Percentiles rank a stretch among this genome's conserved stretches.
Conservation (phyloP, 2,888 invertebrate genomes). For the Meiosimyza platycephala region DNA sequence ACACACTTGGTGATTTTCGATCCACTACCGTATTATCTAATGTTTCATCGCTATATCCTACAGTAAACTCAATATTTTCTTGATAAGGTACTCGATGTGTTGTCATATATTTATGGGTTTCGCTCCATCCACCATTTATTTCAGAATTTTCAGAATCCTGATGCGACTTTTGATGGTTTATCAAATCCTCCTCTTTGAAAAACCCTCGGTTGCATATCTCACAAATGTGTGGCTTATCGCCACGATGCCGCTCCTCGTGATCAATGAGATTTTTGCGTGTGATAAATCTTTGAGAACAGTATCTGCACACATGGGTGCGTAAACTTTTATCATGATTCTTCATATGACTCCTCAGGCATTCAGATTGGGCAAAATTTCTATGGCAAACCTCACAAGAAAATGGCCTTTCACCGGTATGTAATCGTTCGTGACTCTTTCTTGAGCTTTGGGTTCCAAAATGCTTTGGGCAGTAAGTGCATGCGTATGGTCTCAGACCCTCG, state of each 20-base stretch:
- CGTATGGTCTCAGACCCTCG: conserved; percentile 58
- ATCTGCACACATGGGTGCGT: conserved; percentile 50
- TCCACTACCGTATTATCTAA: too few species aligned
- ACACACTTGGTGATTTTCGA: too few species aligned
- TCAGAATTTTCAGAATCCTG: conserved; percentile 4
- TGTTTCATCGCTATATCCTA: too few species aligned
- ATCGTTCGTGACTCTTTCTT: conserved; percentile 56
- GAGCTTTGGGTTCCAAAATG: conserved; percentile 60
- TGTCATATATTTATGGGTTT: too few species aligned
- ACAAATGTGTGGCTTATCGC: conserved; percentile 54
- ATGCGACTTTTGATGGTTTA: conserved; percentile 38
- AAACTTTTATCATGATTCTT: conserved; percentile 51
- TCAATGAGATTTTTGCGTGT: conserved; percentile 50
- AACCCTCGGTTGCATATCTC: conserved; percentile 50
- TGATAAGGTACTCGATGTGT: too few species aligned
- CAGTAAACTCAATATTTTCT: too few species aligned
- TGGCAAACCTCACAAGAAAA: conserved; percentile 47
- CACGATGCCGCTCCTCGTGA: conserved; percentile 53
- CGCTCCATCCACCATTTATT: background rate
- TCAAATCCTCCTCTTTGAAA: conserved; percentile 42
- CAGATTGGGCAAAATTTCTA: conserved; percentile 47
- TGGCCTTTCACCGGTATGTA: conserved; percentile 53
- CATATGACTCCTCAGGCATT: conserved; percentile 52
- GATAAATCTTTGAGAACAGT: conserved; percentile 52
- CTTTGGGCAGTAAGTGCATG: conserved; percentile 57